Evolutionary conservation across 2,797 vertebrate genomes (phyloP), one percentile per base, ranked within the genome.

Genomic region (Ciconia nigra): DNA sequence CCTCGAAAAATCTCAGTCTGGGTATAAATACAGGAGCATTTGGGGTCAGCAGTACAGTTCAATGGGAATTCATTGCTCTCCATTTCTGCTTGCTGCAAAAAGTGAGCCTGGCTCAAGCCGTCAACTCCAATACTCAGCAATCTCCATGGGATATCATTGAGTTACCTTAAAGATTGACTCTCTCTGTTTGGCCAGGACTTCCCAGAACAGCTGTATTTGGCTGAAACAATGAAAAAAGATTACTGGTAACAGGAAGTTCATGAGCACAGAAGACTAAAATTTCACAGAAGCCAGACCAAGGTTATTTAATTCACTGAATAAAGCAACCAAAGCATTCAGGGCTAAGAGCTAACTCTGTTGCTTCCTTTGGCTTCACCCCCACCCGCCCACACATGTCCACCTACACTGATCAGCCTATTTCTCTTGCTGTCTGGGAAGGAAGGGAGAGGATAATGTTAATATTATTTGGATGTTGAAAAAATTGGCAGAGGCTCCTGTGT

Each of bases 311-410:
- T 91, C 76, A 76, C 72, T 72, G 87, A 51, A 79, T 42, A 97
- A 89, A 88, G 58, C 66, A 76, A 83, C 10, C 15, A 94, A 94
- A 92, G 80, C 42, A 62, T 67, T 92, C 82, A 84, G 63, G 63
- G 55, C 89, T 86, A 84, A 88, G 44, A 91, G 6, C 80, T 95
- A 91, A 90, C 62, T 62, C 57, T 46, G 28, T 55, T 7, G 8
- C 83, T 96, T 93, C 92, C 65, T 89, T 85, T 96, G 95, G 94
- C 83, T 96, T 97, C 81, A 74, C 41, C 81, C 58, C 54, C 69
- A 54, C 33, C 69, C 81, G 79, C 95, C 86, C 93, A 86, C 93
- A 66, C 46, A 47, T 63, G 41, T 87, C 81, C 72, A 93, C 35
- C 62, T 78, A n/a, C 37, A 82, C 42, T 69, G 73, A 82, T 89